Base-by-base conservation (phyloP, 1,140 invertebrate species). In the Melitaea cinxia region DNA sequence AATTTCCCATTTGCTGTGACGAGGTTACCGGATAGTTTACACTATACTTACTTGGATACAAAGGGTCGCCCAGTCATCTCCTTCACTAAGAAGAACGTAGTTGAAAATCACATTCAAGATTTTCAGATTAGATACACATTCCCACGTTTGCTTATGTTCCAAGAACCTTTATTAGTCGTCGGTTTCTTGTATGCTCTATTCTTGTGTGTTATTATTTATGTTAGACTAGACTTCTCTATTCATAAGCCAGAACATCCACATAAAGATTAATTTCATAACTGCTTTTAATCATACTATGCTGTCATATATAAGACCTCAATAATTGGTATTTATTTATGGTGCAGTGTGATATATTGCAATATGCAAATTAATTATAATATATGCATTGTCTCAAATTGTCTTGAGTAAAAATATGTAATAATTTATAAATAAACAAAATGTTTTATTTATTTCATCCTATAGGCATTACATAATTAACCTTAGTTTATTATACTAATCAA, bases 21-120 rank as follows among this genome's bases (percentile, higher is more conserved):
- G 19, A 92, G 96, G 53, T 89, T 95, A 10, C 89, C 94, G 12
- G 95, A 99, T 83, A 92, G 94, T 45, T 80, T 97, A 0, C 96
- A 98, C 73, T 97, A 95, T 78, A 99, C 99, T 19, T 99, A 99
- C 83, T 92, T 99, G 73, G 99, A 99, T 86, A 98, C 97, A 1
- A 94, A 95, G 68, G 99, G 99, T 1, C 93, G 98, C 50, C 96
- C 96, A 1, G 97, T 99, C 0, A 93, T 99, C 50, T 94, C 95
- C 9, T 92, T 99, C 12, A 93, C 92, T 12, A 99, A 99, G 80
- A 94, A 89, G 1, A 99, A 99, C 92, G 86, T 99, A 26, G 97
- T 99, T 0, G 98, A 99, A 74, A 96, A 97, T 81, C 99, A 99
- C 78, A 99, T 99, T 83, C 96, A 99, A 90, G 96, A 97, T 84